phyloP scores from a whole-genome alignment of 2,113 vertebrate genomes.

The Cyrtonyx montezumae region DNA sequence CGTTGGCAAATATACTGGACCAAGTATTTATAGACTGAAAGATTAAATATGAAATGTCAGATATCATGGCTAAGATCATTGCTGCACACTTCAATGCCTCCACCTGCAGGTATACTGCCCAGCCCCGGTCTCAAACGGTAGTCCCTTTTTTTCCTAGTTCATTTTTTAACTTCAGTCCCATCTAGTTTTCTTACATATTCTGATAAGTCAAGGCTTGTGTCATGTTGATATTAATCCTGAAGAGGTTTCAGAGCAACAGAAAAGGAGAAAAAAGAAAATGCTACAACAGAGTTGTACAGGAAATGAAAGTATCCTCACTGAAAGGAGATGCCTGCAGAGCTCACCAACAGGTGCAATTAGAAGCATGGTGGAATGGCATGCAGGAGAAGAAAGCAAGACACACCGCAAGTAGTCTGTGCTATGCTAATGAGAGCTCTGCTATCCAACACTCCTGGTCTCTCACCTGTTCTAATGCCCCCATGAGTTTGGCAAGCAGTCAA shows the following conservation, averaged over 20 bases:
- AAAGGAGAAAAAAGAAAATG: not conserved
- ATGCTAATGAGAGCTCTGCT: not conserved
- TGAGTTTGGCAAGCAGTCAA: not conserved
- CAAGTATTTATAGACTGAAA: not conserved
- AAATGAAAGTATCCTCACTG: not conserved
- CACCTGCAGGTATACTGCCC: not conserved
- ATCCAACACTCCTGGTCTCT: not conserved
- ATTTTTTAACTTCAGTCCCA: not conserved
- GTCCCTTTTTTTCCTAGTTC: not conserved
- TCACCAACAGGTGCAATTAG: not conserved
- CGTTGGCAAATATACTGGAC: not conserved
- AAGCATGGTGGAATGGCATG: accelerated
- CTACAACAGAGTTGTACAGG: not conserved
- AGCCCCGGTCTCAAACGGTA: not conserved
- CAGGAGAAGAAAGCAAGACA: not conserved
- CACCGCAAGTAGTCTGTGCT: not conserved
- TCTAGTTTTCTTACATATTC: not conserved
- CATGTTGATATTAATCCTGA: not conserved
- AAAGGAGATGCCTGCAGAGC: not conserved
- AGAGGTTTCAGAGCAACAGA: not conserved
- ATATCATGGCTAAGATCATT: not conserved
- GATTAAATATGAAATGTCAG: not conserved
- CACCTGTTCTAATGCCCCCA: not conserved
- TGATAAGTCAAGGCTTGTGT: not conserved
- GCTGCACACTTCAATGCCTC: not conserved